Percentiles rank a stretch among this genome's conserved stretches.
These are phyloP conservation scores for Mayetiola destructor DNA, from an alignment of 2,888 invertebrate species.

Conservation along the genomic window DNA sequence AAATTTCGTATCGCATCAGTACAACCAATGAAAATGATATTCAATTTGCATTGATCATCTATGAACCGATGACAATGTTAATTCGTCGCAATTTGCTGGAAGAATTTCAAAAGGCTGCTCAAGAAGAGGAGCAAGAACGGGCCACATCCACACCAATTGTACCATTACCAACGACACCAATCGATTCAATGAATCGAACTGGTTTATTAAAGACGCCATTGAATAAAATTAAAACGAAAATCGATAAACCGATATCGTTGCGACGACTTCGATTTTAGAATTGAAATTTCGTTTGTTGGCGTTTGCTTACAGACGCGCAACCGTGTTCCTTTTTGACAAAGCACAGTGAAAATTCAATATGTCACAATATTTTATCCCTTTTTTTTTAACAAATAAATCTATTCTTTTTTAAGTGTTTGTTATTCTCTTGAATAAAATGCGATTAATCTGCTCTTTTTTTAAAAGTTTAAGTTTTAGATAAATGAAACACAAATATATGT, in stretches of 20 bases:
- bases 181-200: neutral
- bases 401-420: too few species aligned
- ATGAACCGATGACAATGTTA: conserved; percentile 22
- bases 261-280: conserved; percentile 9
- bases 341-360: too few species aligned
- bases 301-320: too few species aligned
- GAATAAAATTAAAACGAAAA: neutral
- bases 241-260: neutral
- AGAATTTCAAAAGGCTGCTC: conserved; percentile 21
- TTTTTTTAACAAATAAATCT: too few species aligned
- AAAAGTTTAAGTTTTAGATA: too few species aligned
- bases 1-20: conserved; percentile 25
- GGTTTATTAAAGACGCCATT: neutral
- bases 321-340: too few species aligned
- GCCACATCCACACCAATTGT: neutral
- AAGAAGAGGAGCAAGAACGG: neutral
- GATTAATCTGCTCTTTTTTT: too few species aligned
- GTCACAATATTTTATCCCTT: too few species aligned
- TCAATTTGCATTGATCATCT: conserved; percentile 26
- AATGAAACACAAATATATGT: too few species aligned
- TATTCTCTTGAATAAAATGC: too few species aligned
- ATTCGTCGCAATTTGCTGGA: conserved; percentile 24
- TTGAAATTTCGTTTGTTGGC: too few species aligned
- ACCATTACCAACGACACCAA: neutral
- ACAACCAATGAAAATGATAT: conserved; percentile 22